Conservation (phyloP, 2,113 vertebrate species). For the Halichoeres trimaculatus region DNA sequence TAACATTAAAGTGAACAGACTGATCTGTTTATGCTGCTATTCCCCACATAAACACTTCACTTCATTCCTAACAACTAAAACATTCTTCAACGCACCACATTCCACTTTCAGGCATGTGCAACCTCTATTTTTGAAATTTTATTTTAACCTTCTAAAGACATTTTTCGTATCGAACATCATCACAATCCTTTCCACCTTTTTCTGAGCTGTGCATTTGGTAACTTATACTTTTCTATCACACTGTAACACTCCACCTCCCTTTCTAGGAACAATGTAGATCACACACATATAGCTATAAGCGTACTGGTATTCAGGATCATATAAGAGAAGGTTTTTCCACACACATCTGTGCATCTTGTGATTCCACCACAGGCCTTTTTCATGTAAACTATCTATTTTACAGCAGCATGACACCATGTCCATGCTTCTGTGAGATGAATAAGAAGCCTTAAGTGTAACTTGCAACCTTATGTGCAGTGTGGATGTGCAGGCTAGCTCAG, state of each 20-base stretch:
- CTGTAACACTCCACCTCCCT: background rate
- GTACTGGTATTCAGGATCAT: background rate
- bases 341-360: constrained; percentile 24
- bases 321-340: background rate
- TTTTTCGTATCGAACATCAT: no score
- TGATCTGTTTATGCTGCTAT: background rate
- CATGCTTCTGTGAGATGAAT: no score
- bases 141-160: no score
- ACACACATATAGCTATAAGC: background rate
- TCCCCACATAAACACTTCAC: background rate
- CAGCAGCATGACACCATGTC: background rate
- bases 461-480: background rate
- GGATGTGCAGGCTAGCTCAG: background rate
- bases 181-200: background rate
- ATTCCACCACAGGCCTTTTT: constrained; percentile 24
- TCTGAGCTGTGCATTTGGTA: background rate
- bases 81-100: no score
- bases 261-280: no score
- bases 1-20: no score
- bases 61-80: background rate
- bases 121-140: background rate
- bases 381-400: constrained; percentile 17
- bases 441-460: constrained; percentile 8
- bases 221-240: background rate
- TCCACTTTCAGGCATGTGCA: background rate